Evolutionary conservation across 2,888 invertebrate species (phyloP).

Genomic region (Agrochola macilenta): DNA sequence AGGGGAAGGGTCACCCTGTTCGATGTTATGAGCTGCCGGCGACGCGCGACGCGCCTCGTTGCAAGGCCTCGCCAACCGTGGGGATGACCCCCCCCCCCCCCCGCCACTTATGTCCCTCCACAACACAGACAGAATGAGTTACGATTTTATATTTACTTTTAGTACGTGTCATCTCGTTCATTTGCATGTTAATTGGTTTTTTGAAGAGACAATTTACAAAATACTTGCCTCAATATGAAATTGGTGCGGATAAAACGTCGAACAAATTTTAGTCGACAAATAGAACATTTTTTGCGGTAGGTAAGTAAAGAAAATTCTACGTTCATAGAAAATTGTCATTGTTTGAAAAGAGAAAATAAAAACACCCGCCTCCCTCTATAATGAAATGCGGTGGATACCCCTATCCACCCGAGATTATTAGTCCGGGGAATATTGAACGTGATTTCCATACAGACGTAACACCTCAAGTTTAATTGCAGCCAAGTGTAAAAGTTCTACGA

Average conservation of each 20-base stretch:
- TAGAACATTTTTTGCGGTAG: not conserved
- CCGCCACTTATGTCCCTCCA: conserved; percentile 42
- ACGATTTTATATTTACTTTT: conserved; percentile 55
- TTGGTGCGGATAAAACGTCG: conserved; percentile 10
- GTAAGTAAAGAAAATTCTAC: not conserved
- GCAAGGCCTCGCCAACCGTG: conserved; percentile 9
- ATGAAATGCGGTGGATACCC: not conserved
- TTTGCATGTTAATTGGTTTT: conserved; percentile 58
- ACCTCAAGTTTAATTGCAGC: not conserved
- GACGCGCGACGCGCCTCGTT: conserved; percentile 6
- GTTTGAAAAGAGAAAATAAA: not conserved
- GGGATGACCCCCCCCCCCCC: conserved; percentile 41
- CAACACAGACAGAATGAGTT: conserved; percentile 55
- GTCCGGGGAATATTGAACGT: not conserved
- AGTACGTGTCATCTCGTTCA: conserved; percentile 49
- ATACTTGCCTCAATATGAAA: conserved; percentile 17
- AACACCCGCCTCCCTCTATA: not conserved
- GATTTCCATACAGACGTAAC: conserved; percentile 7
- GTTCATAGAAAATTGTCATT: not conserved
- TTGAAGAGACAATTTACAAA: conserved; percentile 25
- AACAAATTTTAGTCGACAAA: not conserved
- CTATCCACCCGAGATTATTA: not conserved
- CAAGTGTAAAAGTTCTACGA: conserved; percentile 16
- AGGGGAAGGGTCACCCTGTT: conserved; percentile 53
- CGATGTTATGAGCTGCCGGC: conserved; percentile 40